phyloP scores from a whole-genome alignment of 2,888 invertebrate genomes.

The Nowickia ferox region DNA sequence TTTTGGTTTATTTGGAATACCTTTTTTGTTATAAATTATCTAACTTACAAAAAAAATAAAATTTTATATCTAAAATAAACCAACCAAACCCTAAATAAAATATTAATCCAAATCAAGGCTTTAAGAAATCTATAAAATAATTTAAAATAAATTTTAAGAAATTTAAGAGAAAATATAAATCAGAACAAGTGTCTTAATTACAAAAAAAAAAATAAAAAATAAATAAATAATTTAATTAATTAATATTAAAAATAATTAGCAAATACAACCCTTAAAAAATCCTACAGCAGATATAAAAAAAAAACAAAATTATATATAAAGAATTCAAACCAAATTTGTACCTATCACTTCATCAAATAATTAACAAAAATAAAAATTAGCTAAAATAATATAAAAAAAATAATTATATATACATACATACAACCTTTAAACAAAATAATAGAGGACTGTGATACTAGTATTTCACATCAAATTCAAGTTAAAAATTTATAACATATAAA shows the following conservation, averaged over 20 bases:
- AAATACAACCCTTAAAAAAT: constrained; percentile 76
- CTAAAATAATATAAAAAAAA: constrained; percentile 47
- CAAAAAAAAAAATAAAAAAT: constrained; percentile 48
- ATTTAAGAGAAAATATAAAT: constrained; percentile 70
- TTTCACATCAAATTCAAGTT: constrained; percentile 73
- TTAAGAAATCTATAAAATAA: constrained; percentile 74
- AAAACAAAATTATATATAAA: constrained; percentile 49
- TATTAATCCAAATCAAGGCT: constrained; percentile 75
- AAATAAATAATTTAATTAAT: constrained; percentile 46
- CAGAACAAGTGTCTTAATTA: constrained; percentile 73
- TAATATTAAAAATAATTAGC: constrained; percentile 74
- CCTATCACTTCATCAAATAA: constrained; percentile 71
- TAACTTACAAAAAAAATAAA: constrained; percentile 3
- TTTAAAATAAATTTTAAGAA: constrained; percentile 71
- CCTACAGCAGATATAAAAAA: constrained; percentile 68
- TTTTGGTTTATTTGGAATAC: constrained; percentile 27
- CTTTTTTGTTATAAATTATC: constrained; percentile 3
- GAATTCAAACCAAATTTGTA: constrained; percentile 73
- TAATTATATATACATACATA: constrained; percentile 71
- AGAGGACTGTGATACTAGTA: constrained; percentile 75
- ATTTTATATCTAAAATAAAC: constrained; percentile 11
- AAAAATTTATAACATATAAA: constrained; percentile 60
- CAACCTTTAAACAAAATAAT: constrained; percentile 69
- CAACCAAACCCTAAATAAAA: constrained; percentile 36
- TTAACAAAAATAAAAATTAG: constrained; percentile 56